Percentiles rank a stretch among this genome's conserved stretches.
Conservation (phyloP, 1,140 invertebrate species). For the Heliconius himera region DNA sequence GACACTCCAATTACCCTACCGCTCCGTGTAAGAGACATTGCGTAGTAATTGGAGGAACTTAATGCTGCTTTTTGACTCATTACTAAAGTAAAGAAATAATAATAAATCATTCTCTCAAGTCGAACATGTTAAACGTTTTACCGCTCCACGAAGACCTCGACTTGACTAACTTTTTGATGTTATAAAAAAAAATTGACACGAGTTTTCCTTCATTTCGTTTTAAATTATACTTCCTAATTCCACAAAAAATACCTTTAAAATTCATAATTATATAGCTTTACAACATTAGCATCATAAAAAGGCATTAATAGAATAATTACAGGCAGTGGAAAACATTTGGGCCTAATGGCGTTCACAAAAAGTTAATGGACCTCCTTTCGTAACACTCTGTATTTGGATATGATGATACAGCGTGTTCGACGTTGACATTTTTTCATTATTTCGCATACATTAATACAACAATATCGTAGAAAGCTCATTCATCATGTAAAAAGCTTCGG, state of each 20-base stretch:
- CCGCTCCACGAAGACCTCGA: no score
- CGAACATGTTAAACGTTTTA: no score
- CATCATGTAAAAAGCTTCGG: conserved; percentile 31
- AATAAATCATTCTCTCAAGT: no score
- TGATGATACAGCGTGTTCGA: conserved; percentile 48
- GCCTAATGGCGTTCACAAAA: conserved; percentile 51
- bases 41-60: no score
- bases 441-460: conserved; percentile 31
- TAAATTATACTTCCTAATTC: background rate
- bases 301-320: conserved; percentile 8
- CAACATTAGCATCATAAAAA: background rate
- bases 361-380: conserved; percentile 55
- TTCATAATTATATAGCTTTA: background rate
- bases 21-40: no score
- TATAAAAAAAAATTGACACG: background rate
- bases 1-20: no score
- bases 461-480: conserved; percentile 30
- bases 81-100: no score
- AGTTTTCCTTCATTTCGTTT: background rate
- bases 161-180: background rate
- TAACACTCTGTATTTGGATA: conserved; percentile 41
- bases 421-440: conserved; percentile 44
- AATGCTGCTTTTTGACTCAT: no score
- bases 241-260: background rate
- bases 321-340: conserved; percentile 47